These are phyloP conservation scores for Crocodylus rhombifer DNA, from an alignment of 2,797 vertebrate genomes.

Conservation along the genomic window DNA sequence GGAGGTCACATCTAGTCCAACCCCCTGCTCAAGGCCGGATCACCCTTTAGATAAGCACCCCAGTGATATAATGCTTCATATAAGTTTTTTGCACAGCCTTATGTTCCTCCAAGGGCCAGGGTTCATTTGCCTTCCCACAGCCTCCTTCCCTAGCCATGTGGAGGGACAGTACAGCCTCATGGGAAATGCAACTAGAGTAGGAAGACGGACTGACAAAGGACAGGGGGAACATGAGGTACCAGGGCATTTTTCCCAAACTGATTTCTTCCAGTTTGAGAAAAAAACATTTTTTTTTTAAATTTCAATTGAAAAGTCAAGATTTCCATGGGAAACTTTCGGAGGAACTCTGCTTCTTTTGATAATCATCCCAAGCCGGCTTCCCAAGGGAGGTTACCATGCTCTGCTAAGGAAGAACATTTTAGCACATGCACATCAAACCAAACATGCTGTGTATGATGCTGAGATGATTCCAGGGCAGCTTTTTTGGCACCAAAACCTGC, in stretches of 20 bases:
- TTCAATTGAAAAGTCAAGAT: accelerated
- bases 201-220: not conserved
- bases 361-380: not conserved
- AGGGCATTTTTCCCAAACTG: not conserved
- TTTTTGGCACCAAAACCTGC: not conserved
- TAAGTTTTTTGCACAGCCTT: accelerated
- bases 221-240: not conserved
- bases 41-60: too few relatives aligned
- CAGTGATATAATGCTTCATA: accelerated
- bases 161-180: accelerated
- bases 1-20: too few relatives aligned
- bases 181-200: accelerated
- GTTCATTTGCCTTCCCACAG: accelerated
- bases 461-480: not conserved
- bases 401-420: not conserved
- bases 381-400: not conserved
- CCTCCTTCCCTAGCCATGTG: not conserved
- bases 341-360: not conserved
- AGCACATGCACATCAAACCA: not conserved
- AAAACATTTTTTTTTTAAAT: not conserved
- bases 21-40: too few relatives aligned
- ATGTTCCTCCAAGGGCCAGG: accelerated
- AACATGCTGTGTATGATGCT: not conserved
- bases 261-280: accelerated
- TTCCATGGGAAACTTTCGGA: not conserved